Evolutionary conservation across 2,113 vertebrate species (phyloP).

Genomic region (Halcyon malimbica): DNA sequence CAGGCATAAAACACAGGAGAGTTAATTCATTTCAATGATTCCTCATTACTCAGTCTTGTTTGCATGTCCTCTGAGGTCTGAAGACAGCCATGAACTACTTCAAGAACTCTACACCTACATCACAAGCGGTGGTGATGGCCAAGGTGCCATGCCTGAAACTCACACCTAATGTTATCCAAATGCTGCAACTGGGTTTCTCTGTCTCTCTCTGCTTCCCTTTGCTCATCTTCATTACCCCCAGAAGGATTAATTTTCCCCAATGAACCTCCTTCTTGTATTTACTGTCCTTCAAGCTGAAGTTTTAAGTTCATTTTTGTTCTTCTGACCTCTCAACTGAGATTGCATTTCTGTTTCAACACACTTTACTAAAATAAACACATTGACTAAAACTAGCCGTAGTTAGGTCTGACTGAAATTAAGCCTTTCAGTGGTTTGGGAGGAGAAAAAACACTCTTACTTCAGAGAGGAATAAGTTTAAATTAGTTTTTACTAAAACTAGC

Average conservation of each 20-base stretch:
- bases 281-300: background rate
- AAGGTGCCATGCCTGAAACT: background rate
- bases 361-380: background rate
- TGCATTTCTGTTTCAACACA: background rate
- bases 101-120: background rate
- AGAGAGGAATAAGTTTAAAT: background rate
- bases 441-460: background rate
- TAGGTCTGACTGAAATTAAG: background rate
- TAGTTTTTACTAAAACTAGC: background rate
- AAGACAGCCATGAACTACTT: background rate
- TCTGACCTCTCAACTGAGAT: background rate
- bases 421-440: background rate
- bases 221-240: background rate
- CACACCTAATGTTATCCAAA: background rate
- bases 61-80: background rate
- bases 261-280: background rate
- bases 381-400: background rate
- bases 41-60: background rate
- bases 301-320: background rate
- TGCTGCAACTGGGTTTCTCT: background rate
- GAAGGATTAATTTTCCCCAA: background rate
- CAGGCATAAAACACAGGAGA: background rate
- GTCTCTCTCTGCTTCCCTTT: background rate
- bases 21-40: background rate
- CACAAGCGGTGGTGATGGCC: background rate